Conservation (phyloP, 2,888 invertebrate species). For the Steromphala cineraria region DNA sequence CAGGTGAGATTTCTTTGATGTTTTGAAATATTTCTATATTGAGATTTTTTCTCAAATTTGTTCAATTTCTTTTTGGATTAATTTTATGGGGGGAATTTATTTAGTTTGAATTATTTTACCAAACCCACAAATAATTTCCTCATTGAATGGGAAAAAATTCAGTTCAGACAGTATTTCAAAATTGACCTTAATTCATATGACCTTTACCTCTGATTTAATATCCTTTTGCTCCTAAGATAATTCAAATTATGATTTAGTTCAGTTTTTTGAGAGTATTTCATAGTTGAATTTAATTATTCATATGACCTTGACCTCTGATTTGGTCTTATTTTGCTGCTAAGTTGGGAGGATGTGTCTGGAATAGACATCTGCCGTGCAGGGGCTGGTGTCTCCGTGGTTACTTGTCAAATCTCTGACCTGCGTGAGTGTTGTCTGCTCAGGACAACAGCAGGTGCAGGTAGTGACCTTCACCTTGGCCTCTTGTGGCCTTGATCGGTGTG, state of each 20-base stretch:
- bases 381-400: constrained; percentile 69
- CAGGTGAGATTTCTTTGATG: constrained; percentile 61
- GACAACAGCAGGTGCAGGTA: constrained; percentile 39
- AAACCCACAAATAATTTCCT: too few relatives aligned
- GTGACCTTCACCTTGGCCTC: not conserved
- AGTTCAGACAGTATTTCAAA: too few relatives aligned
- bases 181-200: too few relatives aligned
- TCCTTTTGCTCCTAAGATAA: not conserved
- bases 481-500: not conserved
- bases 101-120: too few relatives aligned
- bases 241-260: too few relatives aligned
- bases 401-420: constrained; percentile 43
- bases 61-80: too few relatives aligned
- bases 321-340: constrained; percentile 26
- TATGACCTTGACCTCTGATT: not conserved
- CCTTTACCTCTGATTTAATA: not conserved
- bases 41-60: too few relatives aligned
- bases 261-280: too few relatives aligned
- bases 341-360: constrained; percentile 69
- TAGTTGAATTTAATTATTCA: too few relatives aligned
- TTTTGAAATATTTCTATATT: too few relatives aligned
- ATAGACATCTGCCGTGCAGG: constrained; percentile 75
- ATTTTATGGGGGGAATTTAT: too few relatives aligned
- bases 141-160: too few relatives aligned
- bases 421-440: constrained; percentile 40